phyloP scores from a whole-genome alignment of 2,797 vertebrate genomes.

The Sebastiscus tertius region DNA sequence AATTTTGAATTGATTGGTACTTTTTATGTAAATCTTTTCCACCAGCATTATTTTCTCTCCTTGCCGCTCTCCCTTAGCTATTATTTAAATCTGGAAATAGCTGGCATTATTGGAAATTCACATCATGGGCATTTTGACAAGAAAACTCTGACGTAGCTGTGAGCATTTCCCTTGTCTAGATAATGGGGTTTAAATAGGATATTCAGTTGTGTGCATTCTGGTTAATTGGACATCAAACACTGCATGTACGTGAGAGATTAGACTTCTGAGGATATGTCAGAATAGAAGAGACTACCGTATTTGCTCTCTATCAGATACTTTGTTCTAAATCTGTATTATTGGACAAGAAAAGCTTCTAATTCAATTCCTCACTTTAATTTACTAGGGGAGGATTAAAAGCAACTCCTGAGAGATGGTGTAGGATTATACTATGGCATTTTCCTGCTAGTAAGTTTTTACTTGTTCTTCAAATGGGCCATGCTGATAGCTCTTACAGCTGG shows the following conservation, averaged over 20 bases:
- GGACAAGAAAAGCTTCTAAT: slow-evolving; percentile 77
- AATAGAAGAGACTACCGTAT: slow-evolving; percentile 62
- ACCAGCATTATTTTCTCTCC: slow-evolving; percentile 1
- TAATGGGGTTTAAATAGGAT: slow-evolving; percentile 74
- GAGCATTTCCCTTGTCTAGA: slow-evolving; percentile 66
- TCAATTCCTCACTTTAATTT: slow-evolving; percentile 80
- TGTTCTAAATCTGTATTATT: slow-evolving; percentile 76
- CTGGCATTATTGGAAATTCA: slow-evolving; percentile 58
- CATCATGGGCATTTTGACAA: slow-evolving; percentile 66
- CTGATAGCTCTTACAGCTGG: slow-evolving; percentile 22
- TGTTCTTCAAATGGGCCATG: slow-evolving; percentile 18
- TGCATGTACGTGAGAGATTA: slow-evolving; percentile 74
- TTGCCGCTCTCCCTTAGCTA: slow-evolving; percentile 13
- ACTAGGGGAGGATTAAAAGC: slow-evolving; percentile 69
- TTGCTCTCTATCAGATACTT: slow-evolving; percentile 75
- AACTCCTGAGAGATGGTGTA: slow-evolving; percentile 67
- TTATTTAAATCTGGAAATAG: slow-evolving; percentile 37
- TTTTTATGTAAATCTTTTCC: no score
- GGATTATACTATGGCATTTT: slow-evolving; percentile 67
- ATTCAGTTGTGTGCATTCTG: slow-evolving; percentile 75
- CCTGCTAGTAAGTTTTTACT: slow-evolving; percentile 44
- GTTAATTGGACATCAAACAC: slow-evolving; percentile 80
- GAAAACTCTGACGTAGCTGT: slow-evolving; percentile 62
- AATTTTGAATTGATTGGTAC: background rate
- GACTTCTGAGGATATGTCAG: slow-evolving; percentile 74